phyloP scores from a whole-genome alignment of 2,113 vertebrate genomes.

The Odocoileus hemionus region DNA sequence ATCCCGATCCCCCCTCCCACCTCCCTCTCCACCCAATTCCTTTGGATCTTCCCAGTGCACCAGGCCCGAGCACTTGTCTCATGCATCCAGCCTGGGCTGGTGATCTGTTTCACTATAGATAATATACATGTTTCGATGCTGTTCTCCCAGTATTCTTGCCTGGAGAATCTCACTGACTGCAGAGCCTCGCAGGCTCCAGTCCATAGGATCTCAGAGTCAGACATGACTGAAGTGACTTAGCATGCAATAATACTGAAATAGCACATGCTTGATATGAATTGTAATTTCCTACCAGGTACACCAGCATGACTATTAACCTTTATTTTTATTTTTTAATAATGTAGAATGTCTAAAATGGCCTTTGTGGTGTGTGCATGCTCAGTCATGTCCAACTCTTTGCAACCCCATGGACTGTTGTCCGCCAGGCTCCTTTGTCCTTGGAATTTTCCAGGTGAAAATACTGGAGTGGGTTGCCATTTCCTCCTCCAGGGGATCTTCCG shows the following conservation, averaged over 20 bases:
- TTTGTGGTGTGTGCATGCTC: background rate
- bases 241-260: background rate
- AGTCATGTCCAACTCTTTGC: background rate
- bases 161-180: background rate
- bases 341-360: background rate
- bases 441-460: background rate
- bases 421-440: background rate
- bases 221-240: background rate
- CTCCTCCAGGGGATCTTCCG: background rate
- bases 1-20: no score
- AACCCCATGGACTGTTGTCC: background rate
- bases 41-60: no score
- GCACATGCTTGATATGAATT: background rate
- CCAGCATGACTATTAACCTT: background rate
- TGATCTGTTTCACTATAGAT: no score
- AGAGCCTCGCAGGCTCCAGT: background rate
- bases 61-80: no score
- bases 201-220: background rate
- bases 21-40: no score
- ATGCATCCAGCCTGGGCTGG: no score
- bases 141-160: background rate
- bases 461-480: background rate
- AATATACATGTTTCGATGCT: no score
- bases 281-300: background rate
- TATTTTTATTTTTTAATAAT: background rate